These are phyloP conservation scores for Dromiciops gliroides DNA, from an alignment of 2,113 vertebrate species.

Conservation along the genomic window DNA sequence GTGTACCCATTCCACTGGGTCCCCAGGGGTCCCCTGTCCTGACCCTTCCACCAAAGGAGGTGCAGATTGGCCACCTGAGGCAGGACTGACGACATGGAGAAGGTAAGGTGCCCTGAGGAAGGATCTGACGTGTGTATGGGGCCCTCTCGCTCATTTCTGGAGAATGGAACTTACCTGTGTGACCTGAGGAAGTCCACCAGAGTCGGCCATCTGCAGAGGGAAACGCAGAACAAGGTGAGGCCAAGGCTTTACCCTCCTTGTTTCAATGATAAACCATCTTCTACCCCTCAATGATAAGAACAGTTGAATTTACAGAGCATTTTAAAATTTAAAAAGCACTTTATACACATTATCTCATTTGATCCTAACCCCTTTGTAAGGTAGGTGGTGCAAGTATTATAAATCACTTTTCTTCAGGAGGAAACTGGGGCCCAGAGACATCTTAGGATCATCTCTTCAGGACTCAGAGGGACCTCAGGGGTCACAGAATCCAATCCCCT, in stretches of 20 bases:
- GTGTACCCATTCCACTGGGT: not conserved
- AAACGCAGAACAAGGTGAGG: conserved; percentile 15
- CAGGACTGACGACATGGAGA: not conserved
- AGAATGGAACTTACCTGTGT: conserved; percentile 90
- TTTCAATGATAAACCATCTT: not conserved
- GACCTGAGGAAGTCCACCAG: conserved; percentile 96
- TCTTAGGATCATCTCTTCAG: not conserved
- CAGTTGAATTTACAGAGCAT: not conserved
- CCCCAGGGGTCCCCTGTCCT: not conserved
- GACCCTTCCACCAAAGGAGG: not conserved
- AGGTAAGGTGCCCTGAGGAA: not conserved
- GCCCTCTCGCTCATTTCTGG: not conserved
- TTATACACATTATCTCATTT: not conserved
- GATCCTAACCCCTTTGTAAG: not conserved
- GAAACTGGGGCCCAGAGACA: too few species aligned
- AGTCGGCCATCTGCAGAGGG: conserved; percentile 95
- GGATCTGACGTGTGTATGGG: too few species aligned
- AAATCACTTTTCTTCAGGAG: not conserved
- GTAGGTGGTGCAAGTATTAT: not conserved
- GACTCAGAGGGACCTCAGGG: not conserved
- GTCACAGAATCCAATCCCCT: too few species aligned
- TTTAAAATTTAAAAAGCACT: not conserved
- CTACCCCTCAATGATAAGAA: not conserved
- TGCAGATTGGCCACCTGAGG: not conserved
- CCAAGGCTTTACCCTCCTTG: not conserved